Conservation (phyloP, 2,888 invertebrate genomes). For the Thyatira batis region DNA sequence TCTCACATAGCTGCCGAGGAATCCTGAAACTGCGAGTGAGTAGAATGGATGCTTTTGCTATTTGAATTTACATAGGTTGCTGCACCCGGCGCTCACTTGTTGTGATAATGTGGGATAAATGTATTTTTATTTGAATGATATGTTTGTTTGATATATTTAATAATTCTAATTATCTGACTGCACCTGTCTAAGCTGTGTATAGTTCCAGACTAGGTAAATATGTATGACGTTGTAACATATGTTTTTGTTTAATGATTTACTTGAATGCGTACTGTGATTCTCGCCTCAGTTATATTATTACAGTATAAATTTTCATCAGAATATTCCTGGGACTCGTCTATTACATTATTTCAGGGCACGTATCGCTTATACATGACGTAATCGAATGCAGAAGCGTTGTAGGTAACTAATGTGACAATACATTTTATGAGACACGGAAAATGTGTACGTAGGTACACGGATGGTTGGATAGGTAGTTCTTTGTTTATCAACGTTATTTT, state of each 20-base stretch:
- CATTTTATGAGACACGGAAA: background rate
- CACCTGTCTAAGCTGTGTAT: background rate
- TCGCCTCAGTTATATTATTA: slow-evolving; percentile 45
- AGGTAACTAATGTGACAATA: slow-evolving; percentile 60
- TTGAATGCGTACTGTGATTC: slow-evolving; percentile 22
- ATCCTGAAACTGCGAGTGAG: slow-evolving; percentile 66
- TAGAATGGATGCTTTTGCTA: slow-evolving; percentile 58
- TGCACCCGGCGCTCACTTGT: slow-evolving; percentile 39
- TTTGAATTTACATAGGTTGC: slow-evolving; percentile 70
- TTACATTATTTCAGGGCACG: slow-evolving; percentile 78
- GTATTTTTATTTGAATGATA: background rate
- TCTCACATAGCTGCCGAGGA: slow-evolving; percentile 66
- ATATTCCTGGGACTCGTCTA: slow-evolving; percentile 47
- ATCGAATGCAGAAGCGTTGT: slow-evolving; percentile 74
- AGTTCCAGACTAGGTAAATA: no score
- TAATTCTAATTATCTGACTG: no score
- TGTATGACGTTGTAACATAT: no score
- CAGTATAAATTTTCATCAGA: slow-evolving; percentile 52
- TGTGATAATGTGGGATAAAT: slow-evolving; percentile 32
- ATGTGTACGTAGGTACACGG: no score
- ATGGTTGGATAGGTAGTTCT: no score
- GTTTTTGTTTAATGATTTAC: slow-evolving; percentile 19
- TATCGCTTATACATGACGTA: slow-evolving; percentile 63
- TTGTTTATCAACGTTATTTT: no score
- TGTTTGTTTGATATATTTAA: background rate